phyloP scores from a whole-genome alignment of 1,140 invertebrate species.

The Chionoecetes opilio region DNA sequence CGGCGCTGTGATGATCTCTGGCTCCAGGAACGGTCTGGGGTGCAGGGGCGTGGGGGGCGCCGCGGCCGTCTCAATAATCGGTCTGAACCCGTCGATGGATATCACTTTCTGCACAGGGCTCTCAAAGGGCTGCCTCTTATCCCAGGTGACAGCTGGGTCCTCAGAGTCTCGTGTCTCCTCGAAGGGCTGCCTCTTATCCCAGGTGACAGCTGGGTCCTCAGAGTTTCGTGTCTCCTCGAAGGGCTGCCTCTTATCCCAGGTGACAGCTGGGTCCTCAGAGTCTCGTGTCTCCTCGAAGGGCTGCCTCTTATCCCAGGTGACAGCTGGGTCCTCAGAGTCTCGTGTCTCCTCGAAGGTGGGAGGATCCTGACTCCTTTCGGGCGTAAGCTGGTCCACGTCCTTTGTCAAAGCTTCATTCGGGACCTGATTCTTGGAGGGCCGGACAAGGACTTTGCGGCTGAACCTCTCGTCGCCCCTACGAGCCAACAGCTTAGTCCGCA shows the following conservation, averaged over 20 bases:
- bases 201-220: not conserved
- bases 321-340: no score
- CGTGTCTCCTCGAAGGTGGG: not conserved
- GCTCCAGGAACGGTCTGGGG: not conserved
- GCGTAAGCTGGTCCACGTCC: not conserved
- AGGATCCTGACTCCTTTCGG: not conserved
- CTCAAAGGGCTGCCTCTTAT: not conserved
- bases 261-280: not conserved
- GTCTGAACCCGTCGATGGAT: slow-evolving; percentile 52
- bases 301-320: no score
- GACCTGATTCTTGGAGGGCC: slow-evolving; percentile 51
- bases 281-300: no score
- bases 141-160: not conserved
- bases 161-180: not conserved
- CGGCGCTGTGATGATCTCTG: slow-evolving; percentile 71
- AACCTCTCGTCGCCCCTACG: slow-evolving; percentile 39
- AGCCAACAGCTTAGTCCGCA: slow-evolving; percentile 42
- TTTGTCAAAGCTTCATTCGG: not conserved
- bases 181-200: not conserved
- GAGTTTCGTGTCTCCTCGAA: not conserved
- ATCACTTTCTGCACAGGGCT: not conserved
- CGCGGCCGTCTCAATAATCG: slow-evolving; percentile 9
- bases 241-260: not conserved
- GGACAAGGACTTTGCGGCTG: slow-evolving; percentile 45
- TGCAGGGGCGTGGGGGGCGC: not conserved